Evolutionary conservation across 1,140 invertebrate species (phyloP).

Genomic region (Ceratosolen fusciceps): DNA sequence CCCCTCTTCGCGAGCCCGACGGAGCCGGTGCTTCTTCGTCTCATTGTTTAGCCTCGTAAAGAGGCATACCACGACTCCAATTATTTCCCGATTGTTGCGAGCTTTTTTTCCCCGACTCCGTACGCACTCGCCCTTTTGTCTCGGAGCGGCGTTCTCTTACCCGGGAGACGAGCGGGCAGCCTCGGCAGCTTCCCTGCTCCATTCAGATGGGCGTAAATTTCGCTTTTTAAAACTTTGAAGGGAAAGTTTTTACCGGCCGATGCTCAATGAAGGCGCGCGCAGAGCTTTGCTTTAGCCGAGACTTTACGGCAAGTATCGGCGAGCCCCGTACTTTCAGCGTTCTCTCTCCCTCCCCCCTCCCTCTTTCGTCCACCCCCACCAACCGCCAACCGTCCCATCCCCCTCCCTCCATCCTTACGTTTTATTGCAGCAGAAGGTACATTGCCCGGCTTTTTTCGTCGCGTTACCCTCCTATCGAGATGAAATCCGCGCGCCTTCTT

Average conservation of each 20-base stretch:
- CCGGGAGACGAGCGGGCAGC: no score
- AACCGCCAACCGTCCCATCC: no score
- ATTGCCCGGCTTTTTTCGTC: no score
- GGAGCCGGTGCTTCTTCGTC: not conserved
- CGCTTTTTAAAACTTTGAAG: conserved; percentile 28
- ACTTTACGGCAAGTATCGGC: no score
- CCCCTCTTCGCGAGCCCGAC: not conserved
- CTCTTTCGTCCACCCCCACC: no score
- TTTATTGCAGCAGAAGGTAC: no score
- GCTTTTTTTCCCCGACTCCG: not conserved
- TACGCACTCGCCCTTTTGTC: conserved; percentile 42
- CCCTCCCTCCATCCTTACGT: no score
- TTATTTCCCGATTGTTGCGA: conserved; percentile 35
- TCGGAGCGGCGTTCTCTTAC: no score
- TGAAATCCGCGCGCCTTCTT: not conserved
- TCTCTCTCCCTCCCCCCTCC: no score
- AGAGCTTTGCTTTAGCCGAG: no score
- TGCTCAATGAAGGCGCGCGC: not conserved
- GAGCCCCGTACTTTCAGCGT: no score
- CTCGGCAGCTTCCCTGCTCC: no score
- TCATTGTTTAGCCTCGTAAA: conserved; percentile 41
- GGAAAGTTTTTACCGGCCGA: not conserved
- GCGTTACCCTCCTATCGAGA: not conserved
- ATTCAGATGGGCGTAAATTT: conserved; percentile 42
- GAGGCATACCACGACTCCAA: conserved; percentile 22